phyloP scores from a whole-genome alignment of 2,888 invertebrate genomes.

The Cenopis cana region DNA sequence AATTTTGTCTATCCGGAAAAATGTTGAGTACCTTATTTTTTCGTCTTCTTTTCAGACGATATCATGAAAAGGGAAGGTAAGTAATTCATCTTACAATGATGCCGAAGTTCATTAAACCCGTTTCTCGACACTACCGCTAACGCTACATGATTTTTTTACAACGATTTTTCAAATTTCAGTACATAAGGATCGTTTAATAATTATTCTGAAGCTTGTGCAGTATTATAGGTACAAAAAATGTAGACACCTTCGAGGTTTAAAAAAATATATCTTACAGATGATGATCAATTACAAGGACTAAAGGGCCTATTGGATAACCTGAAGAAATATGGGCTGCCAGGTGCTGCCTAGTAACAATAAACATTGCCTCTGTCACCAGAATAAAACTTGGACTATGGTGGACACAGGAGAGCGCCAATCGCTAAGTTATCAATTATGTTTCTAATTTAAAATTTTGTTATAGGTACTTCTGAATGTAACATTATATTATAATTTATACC shows the following conservation, averaged over 20 bases:
- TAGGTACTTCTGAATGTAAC: too few relatives aligned
- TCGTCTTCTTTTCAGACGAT: conserved; percentile 2
- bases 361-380: background rate
- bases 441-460: background rate
- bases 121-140: too few relatives aligned
- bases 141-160: too few relatives aligned
- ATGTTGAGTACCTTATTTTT: too few relatives aligned
- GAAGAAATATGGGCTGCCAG: background rate
- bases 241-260: too few relatives aligned
- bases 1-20: too few relatives aligned
- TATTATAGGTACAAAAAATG: too few relatives aligned
- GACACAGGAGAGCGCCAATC: background rate
- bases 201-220: too few relatives aligned
- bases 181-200: too few relatives aligned
- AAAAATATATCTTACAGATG: conserved; percentile 5
- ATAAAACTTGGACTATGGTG: background rate
- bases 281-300: conserved; percentile 18
- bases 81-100: background rate
- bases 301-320: background rate
- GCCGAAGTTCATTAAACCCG: background rate
- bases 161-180: too few relatives aligned
- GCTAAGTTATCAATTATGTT: background rate
- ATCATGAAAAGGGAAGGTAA: conserved; percentile 10
- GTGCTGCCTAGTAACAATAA: too few relatives aligned
- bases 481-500: too few relatives aligned